phyloP scores from a whole-genome alignment of 2,113 vertebrate genomes.

The Plecturocebus donacophilus region DNA sequence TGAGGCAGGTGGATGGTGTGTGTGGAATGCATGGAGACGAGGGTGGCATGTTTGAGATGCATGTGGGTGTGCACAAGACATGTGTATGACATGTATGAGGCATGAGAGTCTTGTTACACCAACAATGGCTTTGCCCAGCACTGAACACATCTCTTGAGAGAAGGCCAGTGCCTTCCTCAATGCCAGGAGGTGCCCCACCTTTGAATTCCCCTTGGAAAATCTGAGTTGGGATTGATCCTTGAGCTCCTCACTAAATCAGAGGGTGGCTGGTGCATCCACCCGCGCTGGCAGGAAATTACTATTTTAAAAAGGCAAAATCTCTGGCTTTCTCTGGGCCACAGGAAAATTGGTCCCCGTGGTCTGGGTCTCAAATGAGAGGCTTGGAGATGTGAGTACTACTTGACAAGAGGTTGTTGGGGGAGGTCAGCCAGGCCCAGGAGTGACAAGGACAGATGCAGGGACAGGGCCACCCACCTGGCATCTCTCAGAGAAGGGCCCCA shows the following conservation, averaged over 20 bases:
- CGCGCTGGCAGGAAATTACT: conserved; percentile 33
- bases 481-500: neutral
- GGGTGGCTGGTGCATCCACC: conserved; percentile 1
- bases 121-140: neutral
- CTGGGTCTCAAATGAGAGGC: neutral
- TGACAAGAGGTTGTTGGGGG: neutral
- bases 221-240: conserved; percentile 42
- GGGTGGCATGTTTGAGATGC: neutral
- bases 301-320: conserved; percentile 49
- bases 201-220: conserved; percentile 59
- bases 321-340: neutral
- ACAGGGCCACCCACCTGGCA: neutral
- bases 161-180: neutral
- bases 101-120: neutral
- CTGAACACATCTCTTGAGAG: neutral
- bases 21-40: neutral
- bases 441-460: neutral
- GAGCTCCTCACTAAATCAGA: conserved; percentile 49
- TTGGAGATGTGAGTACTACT: neutral
- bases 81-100: neutral
- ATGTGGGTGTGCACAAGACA: neutral
- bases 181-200: neutral
- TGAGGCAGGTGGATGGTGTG: neutral
- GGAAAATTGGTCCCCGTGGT: conserved; percentile 3
- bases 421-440: neutral